Evolutionary conservation across 2,888 invertebrate genomes (phyloP), one percentile per base, ranked within the genome.

Genomic region (Gandaritis pyraliata): DNA sequence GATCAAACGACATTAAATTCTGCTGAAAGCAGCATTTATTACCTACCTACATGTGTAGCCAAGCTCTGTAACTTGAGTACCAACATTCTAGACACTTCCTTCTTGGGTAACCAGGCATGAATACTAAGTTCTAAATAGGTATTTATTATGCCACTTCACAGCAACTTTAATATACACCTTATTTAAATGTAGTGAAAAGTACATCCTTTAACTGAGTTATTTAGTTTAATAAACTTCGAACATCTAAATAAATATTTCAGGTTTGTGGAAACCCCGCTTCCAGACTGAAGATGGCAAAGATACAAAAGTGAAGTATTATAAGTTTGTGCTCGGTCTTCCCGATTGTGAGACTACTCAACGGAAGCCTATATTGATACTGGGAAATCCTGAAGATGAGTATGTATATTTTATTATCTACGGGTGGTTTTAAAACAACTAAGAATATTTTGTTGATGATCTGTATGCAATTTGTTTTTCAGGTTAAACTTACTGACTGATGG

Each of bases 261-360:
- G 82, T 75, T 69, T 85, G 48, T 95, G 94, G 94, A 76, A 78
- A 69, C 95, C 96, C 57, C 87, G 93, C 74, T 95, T 96, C 78
- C 94, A 94, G 70, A 93, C 91, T 70, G 94, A 94, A 78, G 92
- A 93, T 77, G 95, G 95, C 23, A 90, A 91, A 65, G 83, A 90
- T 66, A 83, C 90, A 43, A 90, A 93, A 76, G 88, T 95, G 2
- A 88, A 93, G 70, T 90, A 93, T 67, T 93, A 82, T 74, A 93
- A 93, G 71, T 93, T 94, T 82, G 88, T 94, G 12, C 93, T 93
- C 66, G 96, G 96, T 15, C 79, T 93, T 65, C 96, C 96, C 0
- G 94, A 94, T 71, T 96, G 96, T 84, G 94, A 94, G 52, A 94
- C 94, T 46, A 94, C 94, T 75, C 95, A 95, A 86, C 93, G 93